These are phyloP conservation scores for Chaetops frenatus DNA, from an alignment of 2,113 vertebrate genomes.

Conservation along the genomic window DNA sequence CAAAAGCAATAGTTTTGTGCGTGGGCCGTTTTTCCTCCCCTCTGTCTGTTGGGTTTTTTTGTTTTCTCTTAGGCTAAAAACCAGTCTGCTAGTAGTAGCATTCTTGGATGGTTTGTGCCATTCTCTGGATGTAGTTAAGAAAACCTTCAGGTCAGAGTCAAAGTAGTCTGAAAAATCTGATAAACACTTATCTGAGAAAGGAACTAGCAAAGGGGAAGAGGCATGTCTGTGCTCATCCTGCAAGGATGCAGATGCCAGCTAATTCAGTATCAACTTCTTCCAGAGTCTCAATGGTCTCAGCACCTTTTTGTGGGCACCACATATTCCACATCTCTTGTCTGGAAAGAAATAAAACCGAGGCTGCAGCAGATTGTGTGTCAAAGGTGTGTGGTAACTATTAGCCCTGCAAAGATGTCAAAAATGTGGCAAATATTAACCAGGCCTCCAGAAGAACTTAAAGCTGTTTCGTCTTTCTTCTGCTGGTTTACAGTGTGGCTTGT, in stretches of 20 bases:
- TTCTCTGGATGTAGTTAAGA: not conserved
- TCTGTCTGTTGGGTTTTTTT: not conserved
- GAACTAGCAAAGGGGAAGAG: not conserved
- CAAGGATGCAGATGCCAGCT: not conserved
- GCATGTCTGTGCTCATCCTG: rapidly evolving
- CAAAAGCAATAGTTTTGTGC: not conserved
- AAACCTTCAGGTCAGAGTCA: not conserved
- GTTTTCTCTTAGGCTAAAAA: not conserved
- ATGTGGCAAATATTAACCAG: not conserved
- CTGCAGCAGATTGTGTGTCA: not conserved
- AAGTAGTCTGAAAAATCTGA: not conserved
- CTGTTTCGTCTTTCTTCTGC: not conserved
- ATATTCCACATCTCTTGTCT: not conserved
- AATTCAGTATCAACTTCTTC: not conserved
- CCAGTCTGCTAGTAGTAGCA: not conserved
- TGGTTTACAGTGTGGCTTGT: not conserved
- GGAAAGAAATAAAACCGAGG: not conserved
- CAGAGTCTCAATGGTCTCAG: not conserved
- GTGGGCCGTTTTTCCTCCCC: rapidly evolving
- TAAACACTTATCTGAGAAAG: not conserved
- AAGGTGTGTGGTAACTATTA: not conserved
- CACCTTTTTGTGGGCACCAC: not conserved
- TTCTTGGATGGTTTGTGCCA: not conserved
- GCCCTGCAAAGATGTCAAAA: not conserved
- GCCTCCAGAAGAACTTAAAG: not conserved